phyloP scores from a whole-genome alignment of 2,888 invertebrate genomes.

The Eustalomyia histrio region DNA sequence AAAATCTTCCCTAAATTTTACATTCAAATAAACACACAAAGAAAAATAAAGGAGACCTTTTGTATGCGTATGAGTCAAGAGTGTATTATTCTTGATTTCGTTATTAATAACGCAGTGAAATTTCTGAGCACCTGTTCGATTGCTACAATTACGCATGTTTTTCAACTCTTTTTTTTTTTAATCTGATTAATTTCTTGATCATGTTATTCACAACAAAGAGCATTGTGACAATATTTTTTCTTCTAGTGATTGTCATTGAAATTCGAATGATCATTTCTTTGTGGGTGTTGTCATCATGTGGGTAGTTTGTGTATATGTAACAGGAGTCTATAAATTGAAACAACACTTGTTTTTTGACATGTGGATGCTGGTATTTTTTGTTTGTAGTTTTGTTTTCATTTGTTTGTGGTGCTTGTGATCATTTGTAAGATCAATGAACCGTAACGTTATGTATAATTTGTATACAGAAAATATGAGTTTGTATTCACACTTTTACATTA shows the following conservation, averaged over 20 bases:
- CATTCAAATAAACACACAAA: background rate
- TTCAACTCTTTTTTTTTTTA: slow-evolving; percentile 54
- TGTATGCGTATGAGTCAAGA: background rate
- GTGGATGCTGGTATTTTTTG: slow-evolving; percentile 41
- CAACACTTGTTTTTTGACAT: slow-evolving; percentile 20
- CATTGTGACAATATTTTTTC: slow-evolving; percentile 17
- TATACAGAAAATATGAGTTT: slow-evolving; percentile 49
- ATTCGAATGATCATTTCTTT: slow-evolving; percentile 3
- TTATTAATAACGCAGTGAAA: background rate
- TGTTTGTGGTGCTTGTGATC: slow-evolving; percentile 25
- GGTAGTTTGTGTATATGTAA: slow-evolving; percentile 40
- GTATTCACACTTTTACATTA: slow-evolving; percentile 6
- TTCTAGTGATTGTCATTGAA: slow-evolving; percentile 12
- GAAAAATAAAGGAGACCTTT: background rate
- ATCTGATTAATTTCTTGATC: slow-evolving; percentile 10
- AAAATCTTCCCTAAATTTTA: background rate
- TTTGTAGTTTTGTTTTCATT: background rate
- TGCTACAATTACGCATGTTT: slow-evolving; percentile 66
- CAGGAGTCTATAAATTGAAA: slow-evolving; percentile 38
- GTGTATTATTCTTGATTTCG: background rate
- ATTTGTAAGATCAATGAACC: slow-evolving; percentile 57
- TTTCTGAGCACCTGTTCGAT: slow-evolving; percentile 60
- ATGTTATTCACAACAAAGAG: background rate
- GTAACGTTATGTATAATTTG: slow-evolving; percentile 37
- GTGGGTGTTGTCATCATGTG: slow-evolving; percentile 44